Conservation (phyloP, 2,113 vertebrate species). For the Eudyptes chrysolophus region DNA sequence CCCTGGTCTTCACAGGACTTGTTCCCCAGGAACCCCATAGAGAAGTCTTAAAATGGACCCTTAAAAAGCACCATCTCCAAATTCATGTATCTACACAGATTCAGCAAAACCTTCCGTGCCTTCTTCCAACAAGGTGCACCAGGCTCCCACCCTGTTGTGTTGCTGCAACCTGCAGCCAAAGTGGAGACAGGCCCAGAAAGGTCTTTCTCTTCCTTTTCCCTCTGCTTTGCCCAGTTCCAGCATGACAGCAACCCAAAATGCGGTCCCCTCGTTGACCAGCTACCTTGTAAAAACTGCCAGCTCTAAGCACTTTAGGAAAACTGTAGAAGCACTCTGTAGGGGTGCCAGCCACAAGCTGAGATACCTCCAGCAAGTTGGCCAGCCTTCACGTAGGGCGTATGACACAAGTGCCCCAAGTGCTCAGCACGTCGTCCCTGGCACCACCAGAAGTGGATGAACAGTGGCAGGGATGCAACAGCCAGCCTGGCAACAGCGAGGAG, state of each 20-base stretch:
- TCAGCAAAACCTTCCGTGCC: not conserved
- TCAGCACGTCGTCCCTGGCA: not conserved
- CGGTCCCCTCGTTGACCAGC: accelerated
- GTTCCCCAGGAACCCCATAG: not conserved
- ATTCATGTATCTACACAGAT: not conserved
- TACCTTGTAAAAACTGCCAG: not conserved
- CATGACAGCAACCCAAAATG: not conserved
- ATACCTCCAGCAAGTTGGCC: not conserved
- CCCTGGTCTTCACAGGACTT: not conserved
- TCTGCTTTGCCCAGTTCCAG: not conserved
- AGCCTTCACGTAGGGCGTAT: accelerated
- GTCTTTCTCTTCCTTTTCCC: not conserved
- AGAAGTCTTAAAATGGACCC: not conserved
- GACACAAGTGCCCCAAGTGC: not conserved
- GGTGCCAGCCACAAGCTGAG: not conserved
- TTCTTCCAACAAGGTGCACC: not conserved
- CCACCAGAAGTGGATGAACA: not conserved
- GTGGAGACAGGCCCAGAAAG: not conserved
- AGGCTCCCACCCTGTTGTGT: accelerated
- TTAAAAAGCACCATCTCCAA: not conserved
- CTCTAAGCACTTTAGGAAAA: not conserved
- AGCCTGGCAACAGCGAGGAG: not conserved
- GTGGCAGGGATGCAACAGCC: not conserved
- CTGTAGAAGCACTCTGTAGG: not conserved
- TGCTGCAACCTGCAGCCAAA: not conserved